Evolutionary conservation across 2,113 vertebrate species (phyloP).

Genomic region (Orthochromis indermauri): DNA sequence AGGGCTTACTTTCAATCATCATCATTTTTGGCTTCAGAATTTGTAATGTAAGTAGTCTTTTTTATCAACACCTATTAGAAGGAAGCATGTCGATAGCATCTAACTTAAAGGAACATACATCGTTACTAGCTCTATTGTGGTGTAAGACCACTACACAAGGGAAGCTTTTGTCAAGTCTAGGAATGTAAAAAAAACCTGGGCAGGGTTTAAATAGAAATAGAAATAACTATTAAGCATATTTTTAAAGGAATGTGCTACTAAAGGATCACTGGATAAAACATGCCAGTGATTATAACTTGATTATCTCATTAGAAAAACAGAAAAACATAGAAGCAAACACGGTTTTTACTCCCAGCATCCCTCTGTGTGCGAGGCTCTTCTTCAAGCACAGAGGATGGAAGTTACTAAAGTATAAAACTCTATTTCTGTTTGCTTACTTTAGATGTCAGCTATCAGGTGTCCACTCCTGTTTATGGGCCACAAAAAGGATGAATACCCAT

Average conservation of each 20-base stretch:
- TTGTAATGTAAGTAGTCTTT: neutral
- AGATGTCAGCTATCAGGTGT: neutral
- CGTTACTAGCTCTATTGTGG: neutral
- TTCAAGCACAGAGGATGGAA: fast-evolving
- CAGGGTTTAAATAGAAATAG: fast-evolving
- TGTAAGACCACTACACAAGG: neutral
- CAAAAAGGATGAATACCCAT: neutral
- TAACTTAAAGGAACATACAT: neutral
- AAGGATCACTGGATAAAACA: neutral
- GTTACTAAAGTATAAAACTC: neutral
- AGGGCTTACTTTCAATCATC: neutral
- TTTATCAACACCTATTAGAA: neutral
- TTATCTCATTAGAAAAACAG: neutral
- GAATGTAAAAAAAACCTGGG: neutral
- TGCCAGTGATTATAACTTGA: neutral
- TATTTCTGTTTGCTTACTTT: neutral
- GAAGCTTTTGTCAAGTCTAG: neutral
- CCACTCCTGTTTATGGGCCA: neutral
- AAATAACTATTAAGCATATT: neutral
- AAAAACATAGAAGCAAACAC: neutral
- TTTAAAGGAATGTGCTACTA: neutral
- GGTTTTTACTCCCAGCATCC: neutral
- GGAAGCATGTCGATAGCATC: neutral
- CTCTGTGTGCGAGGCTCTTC: neutral
- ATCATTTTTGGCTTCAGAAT: neutral